phyloP scores from a whole-genome alignment of 2,797 vertebrate species.

The Thaleichthys pacificus region DNA sequence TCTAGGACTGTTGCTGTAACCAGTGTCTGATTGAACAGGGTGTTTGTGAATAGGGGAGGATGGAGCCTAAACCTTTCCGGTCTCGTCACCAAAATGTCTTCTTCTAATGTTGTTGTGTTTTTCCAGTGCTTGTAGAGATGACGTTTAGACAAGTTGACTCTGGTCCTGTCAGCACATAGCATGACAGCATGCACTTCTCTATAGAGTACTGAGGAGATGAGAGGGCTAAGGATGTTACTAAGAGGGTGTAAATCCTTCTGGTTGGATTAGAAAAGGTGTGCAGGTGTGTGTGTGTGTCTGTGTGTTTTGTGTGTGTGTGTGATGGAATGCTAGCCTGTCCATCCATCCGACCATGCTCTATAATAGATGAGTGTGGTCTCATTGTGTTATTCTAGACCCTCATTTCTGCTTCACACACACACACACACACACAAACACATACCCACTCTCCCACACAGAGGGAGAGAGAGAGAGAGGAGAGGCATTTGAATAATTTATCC shows the following conservation, averaged over 20 bases:
- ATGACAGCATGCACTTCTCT: background rate
- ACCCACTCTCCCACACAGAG: conserved; percentile 15
- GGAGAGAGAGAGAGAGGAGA: background rate
- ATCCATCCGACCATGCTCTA: conserved; percentile 53
- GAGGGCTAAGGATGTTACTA: background rate
- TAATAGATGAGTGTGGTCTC: conserved; percentile 74
- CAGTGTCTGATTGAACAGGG: too few relatives aligned
- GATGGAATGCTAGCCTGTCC: conserved; percentile 44
- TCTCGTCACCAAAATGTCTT: too few relatives aligned
- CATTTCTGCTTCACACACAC: conserved; percentile 16
- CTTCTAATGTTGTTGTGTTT: background rate
- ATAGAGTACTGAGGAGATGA: background rate
- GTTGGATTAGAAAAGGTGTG: background rate
- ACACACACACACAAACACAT: conserved; percentile 33
- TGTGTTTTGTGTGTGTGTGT: conserved; percentile 20
- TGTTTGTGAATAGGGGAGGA: background rate
- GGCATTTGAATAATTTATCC: conserved; percentile 75
- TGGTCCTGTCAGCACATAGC: background rate
- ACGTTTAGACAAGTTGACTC: background rate
- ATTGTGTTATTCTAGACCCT: conserved; percentile 63
- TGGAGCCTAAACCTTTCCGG: background rate
- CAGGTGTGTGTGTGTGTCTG: conserved; percentile 20
- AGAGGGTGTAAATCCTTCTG: background rate
- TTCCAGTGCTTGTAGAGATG: background rate
- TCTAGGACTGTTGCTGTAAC: background rate